Percentiles rank a stretch among this genome's conserved stretches.
These are phyloP conservation scores for Tympanoctomys barrerae DNA, from an alignment of 2,797 vertebrate species.

Conservation along the genomic window DNA sequence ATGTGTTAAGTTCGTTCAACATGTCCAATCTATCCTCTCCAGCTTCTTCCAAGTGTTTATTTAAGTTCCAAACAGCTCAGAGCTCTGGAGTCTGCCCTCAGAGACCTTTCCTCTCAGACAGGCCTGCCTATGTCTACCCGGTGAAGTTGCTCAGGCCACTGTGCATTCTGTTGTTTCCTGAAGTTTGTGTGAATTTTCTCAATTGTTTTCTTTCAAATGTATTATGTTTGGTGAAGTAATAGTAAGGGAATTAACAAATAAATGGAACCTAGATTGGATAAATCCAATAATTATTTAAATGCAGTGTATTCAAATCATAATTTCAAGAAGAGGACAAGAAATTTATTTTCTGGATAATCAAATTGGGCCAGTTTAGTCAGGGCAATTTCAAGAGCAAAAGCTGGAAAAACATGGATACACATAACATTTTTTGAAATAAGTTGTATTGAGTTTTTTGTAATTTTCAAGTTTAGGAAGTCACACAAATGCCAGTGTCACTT, in stretches of 20 bases:
- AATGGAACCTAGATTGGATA: too few species aligned
- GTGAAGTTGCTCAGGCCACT: background rate
- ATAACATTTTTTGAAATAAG: background rate
- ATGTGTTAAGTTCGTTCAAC: background rate
- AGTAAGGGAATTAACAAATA: background rate
- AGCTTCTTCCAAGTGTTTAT: constrained; percentile 41
- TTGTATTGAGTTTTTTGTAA: background rate
- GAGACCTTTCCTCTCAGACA: background rate
- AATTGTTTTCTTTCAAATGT: background rate
- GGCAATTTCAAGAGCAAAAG: background rate
- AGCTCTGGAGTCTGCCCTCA: background rate
- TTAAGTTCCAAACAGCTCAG: constrained; percentile 40
- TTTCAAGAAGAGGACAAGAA: background rate
- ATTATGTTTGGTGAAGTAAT: background rate
- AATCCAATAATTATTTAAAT: background rate
- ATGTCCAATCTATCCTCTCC: background rate
- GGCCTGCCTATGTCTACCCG: background rate
- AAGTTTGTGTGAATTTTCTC: background rate
- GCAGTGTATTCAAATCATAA: background rate
- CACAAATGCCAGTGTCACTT: background rate
- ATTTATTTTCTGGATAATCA: constrained; percentile 30
- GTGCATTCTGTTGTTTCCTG: background rate
- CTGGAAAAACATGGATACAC: background rate
- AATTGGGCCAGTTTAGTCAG: background rate
- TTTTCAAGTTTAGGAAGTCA: background rate